Conservation (phyloP, 2,888 invertebrate species). For the Zele albiditarsus region DNA sequence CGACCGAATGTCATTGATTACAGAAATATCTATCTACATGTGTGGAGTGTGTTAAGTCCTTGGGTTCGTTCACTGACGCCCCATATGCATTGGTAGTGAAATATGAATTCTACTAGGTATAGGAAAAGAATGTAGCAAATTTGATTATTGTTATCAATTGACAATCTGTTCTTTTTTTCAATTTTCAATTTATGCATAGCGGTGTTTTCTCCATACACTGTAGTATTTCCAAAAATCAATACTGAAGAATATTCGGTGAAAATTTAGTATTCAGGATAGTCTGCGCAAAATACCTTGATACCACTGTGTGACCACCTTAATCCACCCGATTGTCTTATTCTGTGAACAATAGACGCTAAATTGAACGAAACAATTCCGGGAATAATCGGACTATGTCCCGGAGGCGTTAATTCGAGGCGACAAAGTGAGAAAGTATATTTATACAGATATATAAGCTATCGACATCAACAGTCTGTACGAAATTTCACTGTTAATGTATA, state of each 20-base stretch:
- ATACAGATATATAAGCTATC: neutral
- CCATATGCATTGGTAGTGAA: no score
- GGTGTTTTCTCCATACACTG: no score
- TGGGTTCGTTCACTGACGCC: neutral
- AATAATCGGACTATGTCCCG: conserved; percentile 22
- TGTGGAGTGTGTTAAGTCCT: neutral
- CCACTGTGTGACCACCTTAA: neutral
- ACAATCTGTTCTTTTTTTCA: no score
- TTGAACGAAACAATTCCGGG: conserved; percentile 40
- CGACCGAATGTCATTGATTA: conserved; percentile 27
- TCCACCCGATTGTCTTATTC: conserved; percentile 3
- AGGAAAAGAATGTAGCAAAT: no score
- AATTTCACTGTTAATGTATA: neutral
- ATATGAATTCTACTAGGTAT: no score
- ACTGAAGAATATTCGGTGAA: no score
- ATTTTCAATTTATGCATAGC: no score
- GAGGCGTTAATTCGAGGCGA: neutral
- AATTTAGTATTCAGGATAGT: neutral
- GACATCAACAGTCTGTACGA: neutral
- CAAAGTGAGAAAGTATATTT: conserved; percentile 6
- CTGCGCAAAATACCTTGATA: neutral
- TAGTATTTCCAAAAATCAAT: no score
- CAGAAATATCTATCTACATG: neutral
- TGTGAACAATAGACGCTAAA: conserved; percentile 33
- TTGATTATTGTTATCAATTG: neutral